Evolutionary conservation across 2,888 invertebrate species (phyloP).

Genomic region (Operophtera brumata): DNA sequence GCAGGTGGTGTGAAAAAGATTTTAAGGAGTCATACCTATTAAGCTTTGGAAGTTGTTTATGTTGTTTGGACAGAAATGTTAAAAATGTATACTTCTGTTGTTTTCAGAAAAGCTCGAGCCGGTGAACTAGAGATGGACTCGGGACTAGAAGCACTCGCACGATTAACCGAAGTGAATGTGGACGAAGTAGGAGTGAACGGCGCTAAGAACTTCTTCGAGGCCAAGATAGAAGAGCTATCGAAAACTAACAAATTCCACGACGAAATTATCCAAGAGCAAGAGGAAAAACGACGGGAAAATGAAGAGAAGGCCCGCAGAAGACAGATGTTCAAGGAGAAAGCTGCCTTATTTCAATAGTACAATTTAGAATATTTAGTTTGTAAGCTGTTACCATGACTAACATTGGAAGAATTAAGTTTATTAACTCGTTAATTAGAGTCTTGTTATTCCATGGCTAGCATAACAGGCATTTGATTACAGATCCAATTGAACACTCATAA

Average conservation of each 20-base stretch:
- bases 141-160: slow-evolving; percentile 91
- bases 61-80: too few species aligned
- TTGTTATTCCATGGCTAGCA: neutral
- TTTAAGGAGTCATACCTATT: too few species aligned
- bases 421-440: slow-evolving; percentile 22
- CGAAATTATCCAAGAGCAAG: slow-evolving; percentile 95
- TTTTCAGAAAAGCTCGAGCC: slow-evolving; percentile 90
- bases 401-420: slow-evolving; percentile 29
- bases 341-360: slow-evolving; percentile 85
- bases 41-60: too few species aligned
- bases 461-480: too few species aligned
- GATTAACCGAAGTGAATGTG: slow-evolving; percentile 94
- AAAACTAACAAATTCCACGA: slow-evolving; percentile 94
- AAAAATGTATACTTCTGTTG: neutral
- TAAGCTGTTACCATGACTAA: slow-evolving; percentile 77
- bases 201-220: slow-evolving; percentile 97
- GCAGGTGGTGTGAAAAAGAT: too few species aligned
- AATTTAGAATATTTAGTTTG: slow-evolving; percentile 63
- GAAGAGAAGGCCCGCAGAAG: slow-evolving; percentile 91
- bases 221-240: slow-evolving; percentile 94
- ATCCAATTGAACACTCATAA: too few species aligned
- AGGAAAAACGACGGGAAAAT: slow-evolving; percentile 90
- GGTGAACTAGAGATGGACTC: slow-evolving; percentile 94
- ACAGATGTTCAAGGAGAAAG: slow-evolving; percentile 93
- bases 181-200: slow-evolving; percentile 97